Evolutionary conservation across 2,113 vertebrate genomes (phyloP), one percentile per base, ranked within the genome.

Genomic region (Oplegnathus fasciatus): DNA sequence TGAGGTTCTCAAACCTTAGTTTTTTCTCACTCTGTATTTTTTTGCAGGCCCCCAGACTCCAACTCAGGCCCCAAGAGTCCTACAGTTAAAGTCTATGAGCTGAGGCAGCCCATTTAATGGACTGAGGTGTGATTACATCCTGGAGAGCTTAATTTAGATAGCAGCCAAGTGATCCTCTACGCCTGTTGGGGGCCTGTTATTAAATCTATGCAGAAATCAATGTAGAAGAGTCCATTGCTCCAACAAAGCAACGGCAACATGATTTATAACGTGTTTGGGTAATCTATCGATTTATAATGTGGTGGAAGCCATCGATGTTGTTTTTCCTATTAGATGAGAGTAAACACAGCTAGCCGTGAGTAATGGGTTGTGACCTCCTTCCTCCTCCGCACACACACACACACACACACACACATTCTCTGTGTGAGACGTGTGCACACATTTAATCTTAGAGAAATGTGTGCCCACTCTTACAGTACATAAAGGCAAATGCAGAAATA

Each of bases 261-360:
- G 91, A 93, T 92, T 91, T 88, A 92, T 90, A 73, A 80, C 30
- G 86, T 67, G 86, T 91, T 91, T 89, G 91, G 85, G 58, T 91
- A 91, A 93, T 90, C 86, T 91, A 91, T 93, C 52, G 91, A 93
- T 91, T 90, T 88, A 74, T 88, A 89, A 90, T 85, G 91, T 52
- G 82, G 83, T 86, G 89, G 91, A 92, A 92, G 70, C 82, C 85
- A 82, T 93, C 85, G 32, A 83, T 88, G 91, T 78, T 90, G 91
- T 92, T 91, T 91, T 88, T 92, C 83, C 88, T 89, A 86, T 92
- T 91, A 89, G 85, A 91, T 76, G 88, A 88, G 86, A 90, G 91
- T 93, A 91, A 91, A 90, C 90, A 91, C 83, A 84, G 85, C 79
- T 44, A 62, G 79, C 32, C 1, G 55, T 85, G 88, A 92, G 76